Base-by-base conservation (phyloP, 2,797 vertebrate species). In the Epinephelus awoara region DNA sequence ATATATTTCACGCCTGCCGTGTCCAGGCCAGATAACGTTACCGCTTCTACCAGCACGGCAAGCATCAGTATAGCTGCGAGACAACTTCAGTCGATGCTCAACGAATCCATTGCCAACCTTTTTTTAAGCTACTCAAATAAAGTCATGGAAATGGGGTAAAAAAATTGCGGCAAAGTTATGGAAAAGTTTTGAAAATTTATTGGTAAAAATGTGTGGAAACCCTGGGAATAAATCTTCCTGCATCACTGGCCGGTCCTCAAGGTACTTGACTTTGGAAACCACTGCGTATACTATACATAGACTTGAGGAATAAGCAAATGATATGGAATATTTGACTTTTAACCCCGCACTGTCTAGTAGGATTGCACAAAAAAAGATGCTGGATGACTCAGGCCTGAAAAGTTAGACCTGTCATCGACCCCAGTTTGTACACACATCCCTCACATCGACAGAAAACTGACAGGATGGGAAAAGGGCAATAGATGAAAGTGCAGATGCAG, bases 401-500 rank as follows among this genome's bases (percentile, higher is more conserved):
- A 75, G 67, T 86, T 72, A 40, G 59, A 77, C 50, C 77, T 75
- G 76, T 81, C 68, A 80, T 52, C 67, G 52, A n/a, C 70, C 50
- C 10, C 27, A n/a, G 79, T 83, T 80, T 86, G 82, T 82, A 73
- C 75, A 85, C 68, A 87, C 83, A 89, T 86, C 72, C 40, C 51
- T 91, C 77, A 87, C 65, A 70, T 69, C 23, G 47, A 81, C 71
- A 80, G 38, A 77, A 89, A 79, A 87, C 77, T 79, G 86, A 86
- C 78, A 84, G 63, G 62, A 81, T 68, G 83, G 75, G 59, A 85
- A 90, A 79, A 84, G 88, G 85, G 70, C 85, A 87, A 82, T 76
- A 88, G 89, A 93, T 92, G 83, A 90, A 92, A 93, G 88, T 92
- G 89, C 91, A 83, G 80, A 92, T 89, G 85, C 90, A 93, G 92